These are phyloP conservation scores for Zaprionus ornatus DNA, from an alignment of 1,140 invertebrate genomes.

Conservation along the genomic window DNA sequence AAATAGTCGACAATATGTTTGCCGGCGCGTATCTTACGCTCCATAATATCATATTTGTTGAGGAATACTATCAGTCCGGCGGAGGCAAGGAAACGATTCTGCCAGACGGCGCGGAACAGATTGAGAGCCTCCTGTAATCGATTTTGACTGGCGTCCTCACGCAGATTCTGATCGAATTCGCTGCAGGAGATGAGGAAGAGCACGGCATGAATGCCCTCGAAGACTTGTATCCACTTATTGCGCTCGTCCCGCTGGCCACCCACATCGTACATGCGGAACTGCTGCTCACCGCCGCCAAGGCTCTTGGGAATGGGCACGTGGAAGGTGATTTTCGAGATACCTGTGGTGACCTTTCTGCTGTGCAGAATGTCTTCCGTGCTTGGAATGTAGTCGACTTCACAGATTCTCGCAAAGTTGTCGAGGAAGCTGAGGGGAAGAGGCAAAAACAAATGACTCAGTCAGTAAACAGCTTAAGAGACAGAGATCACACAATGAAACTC, in stretches of 20 bases:
- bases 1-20: constrained; percentile 87
- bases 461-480: neutral
- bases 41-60: constrained; percentile 92
- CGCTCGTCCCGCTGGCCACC: constrained; percentile 93
- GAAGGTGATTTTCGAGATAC: constrained; percentile 90
- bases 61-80: constrained; percentile 92
- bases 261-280: constrained; percentile 92
- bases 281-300: constrained; percentile 87
- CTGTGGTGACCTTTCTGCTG: constrained; percentile 88
- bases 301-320: constrained; percentile 88
- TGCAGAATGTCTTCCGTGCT: constrained; percentile 89
- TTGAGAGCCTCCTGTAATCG: constrained; percentile 88
- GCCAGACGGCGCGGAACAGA: constrained; percentile 91
- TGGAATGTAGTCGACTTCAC: constrained; percentile 87
- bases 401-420: constrained; percentile 87
- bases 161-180: constrained; percentile 90
- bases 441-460: neutral
- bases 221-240: constrained; percentile 93
- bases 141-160: constrained; percentile 90
- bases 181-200: constrained; percentile 91
- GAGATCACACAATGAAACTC: constrained; percentile 77
- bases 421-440: constrained; percentile 86
- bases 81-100: constrained; percentile 89
- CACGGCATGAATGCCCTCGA: constrained; percentile 92
- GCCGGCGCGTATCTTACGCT: constrained; percentile 89